phyloP scores from a whole-genome alignment of 35 echinoderm and acorn worm species.

The Diadema setosum region DNA sequence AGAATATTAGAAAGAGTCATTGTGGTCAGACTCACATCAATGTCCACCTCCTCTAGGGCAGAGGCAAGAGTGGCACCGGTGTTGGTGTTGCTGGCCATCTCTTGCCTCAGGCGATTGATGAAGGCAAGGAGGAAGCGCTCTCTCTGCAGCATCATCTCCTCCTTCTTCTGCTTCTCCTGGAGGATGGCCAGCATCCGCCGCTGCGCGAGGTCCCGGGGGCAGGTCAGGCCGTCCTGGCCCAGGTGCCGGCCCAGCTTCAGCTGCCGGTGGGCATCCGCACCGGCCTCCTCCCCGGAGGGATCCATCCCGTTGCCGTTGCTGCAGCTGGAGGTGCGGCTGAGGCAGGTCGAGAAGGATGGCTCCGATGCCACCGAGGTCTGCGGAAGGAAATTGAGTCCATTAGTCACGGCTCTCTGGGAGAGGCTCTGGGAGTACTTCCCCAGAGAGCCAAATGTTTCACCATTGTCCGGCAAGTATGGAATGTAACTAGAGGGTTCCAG shows the following conservation, averaged over 20 bases:
- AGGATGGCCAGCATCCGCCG: constrained; percentile 54
- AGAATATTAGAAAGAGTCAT: no score
- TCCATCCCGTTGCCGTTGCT: not conserved
- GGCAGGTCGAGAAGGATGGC: not conserved
- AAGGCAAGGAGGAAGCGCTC: not conserved
- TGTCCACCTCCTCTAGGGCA: not conserved
- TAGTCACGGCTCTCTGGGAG: not conserved
- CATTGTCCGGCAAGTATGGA: constrained; percentile 9
- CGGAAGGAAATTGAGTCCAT: not conserved
- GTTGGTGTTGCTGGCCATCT: not conserved
- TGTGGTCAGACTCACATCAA: no score
- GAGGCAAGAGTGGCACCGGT: not conserved
- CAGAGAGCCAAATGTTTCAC: not conserved
- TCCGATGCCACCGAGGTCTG: not conserved
- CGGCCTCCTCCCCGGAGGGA: not conserved
- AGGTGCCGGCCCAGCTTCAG: constrained; percentile 70
- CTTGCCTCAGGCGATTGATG: not conserved
- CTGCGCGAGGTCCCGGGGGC: constrained; percentile 30
- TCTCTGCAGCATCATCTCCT: constrained; percentile 10
- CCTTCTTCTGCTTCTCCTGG: constrained; percentile 36
- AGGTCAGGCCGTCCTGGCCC: constrained; percentile 80
- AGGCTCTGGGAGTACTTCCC: not conserved
- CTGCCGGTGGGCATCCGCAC: not conserved
- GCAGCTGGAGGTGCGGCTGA: constrained; percentile 1
- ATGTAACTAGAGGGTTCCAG: not conserved